phyloP scores from a whole-genome alignment of 2,888 invertebrate species.

The Chelonus formosanus region DNA sequence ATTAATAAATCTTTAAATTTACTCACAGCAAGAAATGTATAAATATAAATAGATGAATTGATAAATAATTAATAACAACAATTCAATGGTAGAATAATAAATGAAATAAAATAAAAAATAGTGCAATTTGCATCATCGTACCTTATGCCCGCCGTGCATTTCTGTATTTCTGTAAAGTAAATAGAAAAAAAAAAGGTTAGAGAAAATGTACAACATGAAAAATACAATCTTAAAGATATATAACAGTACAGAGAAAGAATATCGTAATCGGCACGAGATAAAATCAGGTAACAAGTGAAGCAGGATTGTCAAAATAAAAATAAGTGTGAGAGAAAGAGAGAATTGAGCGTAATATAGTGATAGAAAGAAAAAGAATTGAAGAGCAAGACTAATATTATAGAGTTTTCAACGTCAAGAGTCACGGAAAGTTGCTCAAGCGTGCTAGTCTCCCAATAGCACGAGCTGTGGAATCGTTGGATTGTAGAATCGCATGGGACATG shows the following conservation, averaged over 20 bases:
- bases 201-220: conserved; percentile 47
- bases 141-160: conserved; percentile 63
- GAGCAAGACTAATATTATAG: conserved; percentile 21
- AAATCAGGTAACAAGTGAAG: conserved; percentile 7
- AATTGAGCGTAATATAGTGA: conserved; percentile 21
- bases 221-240: conserved; percentile 23
- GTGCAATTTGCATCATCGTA: conserved; percentile 47
- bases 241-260: conserved; percentile 18
- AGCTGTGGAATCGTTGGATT: conserved; percentile 34
- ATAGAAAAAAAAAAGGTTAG: conserved; percentile 62
- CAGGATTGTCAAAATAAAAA: conserved; percentile 5
- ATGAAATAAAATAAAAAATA: conserved; percentile 19
- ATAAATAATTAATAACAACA: too few relatives aligned
- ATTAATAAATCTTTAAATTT: too few relatives aligned
- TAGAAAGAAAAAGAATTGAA: conserved; percentile 22
- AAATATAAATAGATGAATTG: not conserved
- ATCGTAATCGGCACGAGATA: conserved; percentile 3
- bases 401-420: conserved; percentile 28
- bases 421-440: conserved; percentile 26
- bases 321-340: conserved; percentile 11
- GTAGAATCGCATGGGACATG: conserved; percentile 30
- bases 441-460: conserved; percentile 21
- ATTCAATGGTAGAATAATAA: too few relatives aligned
- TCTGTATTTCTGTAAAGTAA: conserved; percentile 62
- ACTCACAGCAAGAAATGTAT: not conserved